Base-by-base conservation (phyloP, 2,888 invertebrate species). In the Epinotia demarniana region DNA sequence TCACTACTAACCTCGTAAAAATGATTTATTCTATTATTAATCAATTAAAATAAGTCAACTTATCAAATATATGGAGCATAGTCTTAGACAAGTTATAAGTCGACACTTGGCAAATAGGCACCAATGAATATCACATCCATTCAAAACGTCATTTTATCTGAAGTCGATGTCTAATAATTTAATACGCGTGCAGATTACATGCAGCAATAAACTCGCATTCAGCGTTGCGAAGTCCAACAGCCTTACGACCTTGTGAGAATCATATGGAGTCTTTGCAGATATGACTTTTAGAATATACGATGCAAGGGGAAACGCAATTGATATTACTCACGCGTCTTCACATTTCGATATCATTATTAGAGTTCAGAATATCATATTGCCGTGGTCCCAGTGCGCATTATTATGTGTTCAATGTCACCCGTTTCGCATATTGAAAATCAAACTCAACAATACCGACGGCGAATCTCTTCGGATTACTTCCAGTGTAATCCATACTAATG, bases 381-480 rank as follows among this genome's bases (percentile, higher is more conserved):
- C 23, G 23, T 1, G 23, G 2, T 2, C 23, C 23, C 23, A 23
- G 64, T 27, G 49, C 12, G 1, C 46, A 1, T 49, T n/a, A 53
- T n/a, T 53, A 16, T 16, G n/a, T n/a, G 9, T 39, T 43, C 3
- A 43, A 27, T 33, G 6, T 12, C 23, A 16, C 74, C 82, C 83
- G 83, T 84, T 83, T 84, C 81, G 83, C 83, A 83, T 85, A 85
- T 79, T 70, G 61, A 78, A 73, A 58, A 75, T 78, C 83, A 81
- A 86, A 82, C 75, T 80, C 80, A 72, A 77, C 58, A 60, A 75
- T 77, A 27, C 81, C 18, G 77, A 75, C 77, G 57, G 67, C 9
- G 53, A 79, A 79, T 78, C 67, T 73, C 57, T 57, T 39, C 49
- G 70, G 43, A 64, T 62, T 58, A 72, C 61, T 58, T 49, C 33